A percentile compares a stretch with the other conserved stretches of the same genome.
Conservation (phyloP, 2,797 vertebrate genomes). For the Silurus lanzhouensis region DNA sequence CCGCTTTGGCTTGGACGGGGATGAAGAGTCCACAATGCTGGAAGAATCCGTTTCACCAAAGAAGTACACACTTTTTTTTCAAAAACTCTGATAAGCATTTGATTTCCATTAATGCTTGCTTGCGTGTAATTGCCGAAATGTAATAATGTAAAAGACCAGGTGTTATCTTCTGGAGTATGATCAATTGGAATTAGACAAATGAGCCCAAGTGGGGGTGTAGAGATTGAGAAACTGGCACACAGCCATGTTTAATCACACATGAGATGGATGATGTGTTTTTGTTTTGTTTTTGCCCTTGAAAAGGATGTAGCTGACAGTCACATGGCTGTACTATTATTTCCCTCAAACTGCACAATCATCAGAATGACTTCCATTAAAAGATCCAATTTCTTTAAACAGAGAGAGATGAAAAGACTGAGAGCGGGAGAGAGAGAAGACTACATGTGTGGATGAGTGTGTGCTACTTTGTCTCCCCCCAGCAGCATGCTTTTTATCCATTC, state of each 20-base stretch:
- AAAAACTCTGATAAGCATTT: background rate
- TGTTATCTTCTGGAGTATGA: background rate
- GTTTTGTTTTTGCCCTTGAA: conserved; percentile 42
- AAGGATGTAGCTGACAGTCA: conserved; percentile 46
- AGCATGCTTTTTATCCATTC: conserved; percentile 43
- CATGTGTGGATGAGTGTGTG: background rate
- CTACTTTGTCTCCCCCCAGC: conserved; percentile 22
- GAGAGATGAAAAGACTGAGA: background rate
- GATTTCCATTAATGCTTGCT: background rate
- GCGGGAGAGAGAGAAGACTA: no score
- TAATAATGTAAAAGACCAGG: background rate
- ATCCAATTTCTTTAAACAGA: conserved; percentile 46
- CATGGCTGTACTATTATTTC: conserved; percentile 48
- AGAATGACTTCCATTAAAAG: conserved; percentile 40
- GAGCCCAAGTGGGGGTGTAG: background rate
- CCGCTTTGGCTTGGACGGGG: conserved; percentile 95
- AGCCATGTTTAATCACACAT: background rate
- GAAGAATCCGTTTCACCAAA: conserved; percentile 98
- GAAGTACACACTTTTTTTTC: conserved; percentile 77
- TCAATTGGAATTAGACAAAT: background rate
- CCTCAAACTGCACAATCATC: conserved; percentile 37
- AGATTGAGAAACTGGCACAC: background rate
- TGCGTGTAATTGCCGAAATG: background rate
- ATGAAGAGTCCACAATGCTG: conserved; percentile 97
- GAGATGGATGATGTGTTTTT: background rate